Evolutionary conservation across 2,113 vertebrate species (phyloP), one percentile per base, ranked within the genome.

Genomic region (Anoplopoma fimbria): DNA sequence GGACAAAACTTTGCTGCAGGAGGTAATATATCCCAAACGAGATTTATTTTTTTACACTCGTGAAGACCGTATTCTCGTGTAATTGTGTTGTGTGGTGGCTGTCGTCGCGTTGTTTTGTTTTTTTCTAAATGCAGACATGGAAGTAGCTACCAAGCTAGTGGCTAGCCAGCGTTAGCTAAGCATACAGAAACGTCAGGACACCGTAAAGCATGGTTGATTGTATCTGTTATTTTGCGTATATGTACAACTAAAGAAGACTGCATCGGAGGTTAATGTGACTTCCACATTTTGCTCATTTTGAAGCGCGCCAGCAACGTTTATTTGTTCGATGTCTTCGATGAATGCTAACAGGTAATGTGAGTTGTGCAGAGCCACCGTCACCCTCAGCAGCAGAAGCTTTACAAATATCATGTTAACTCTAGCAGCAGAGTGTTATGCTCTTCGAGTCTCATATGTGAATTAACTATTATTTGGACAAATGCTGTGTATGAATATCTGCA

Each of bases 31-130:
- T 33, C 5, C 0, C n/a, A 12, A 63, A 38, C 4, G 0, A 1
- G 3, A 19, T 29, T 33, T 0, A 23, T 62, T 79, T 14, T n/a
- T 70, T 45, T 29, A 6, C 2, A 34, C 2, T 7, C 1, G 0
- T 6, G 2, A 1, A 23, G 2, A 9, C 4, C 0, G 17, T 23
- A 13, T 38, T 58, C 17, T 68, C 4, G 61, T 58, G 65, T 74
- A 31, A 38, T 63, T 6, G 60, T 23, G 25, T 25, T 64, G 63
- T 89, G 61, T 83, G 36, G 8, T 67, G 73, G 53, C 68, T 60
- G 80, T 69, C 85, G 89, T 89, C 86, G 89, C 68, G 78, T 60
- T 87, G 91, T 93, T 92, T 92, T 93, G 86, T 90, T 92, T 92
- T 92, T 88, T 88, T 86, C 75, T 69, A 72, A 88, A 77, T 88